These are phyloP conservation scores for Galaxias olidus DNA, from an alignment of 2,797 vertebrate genomes.

Conservation along the genomic window DNA sequence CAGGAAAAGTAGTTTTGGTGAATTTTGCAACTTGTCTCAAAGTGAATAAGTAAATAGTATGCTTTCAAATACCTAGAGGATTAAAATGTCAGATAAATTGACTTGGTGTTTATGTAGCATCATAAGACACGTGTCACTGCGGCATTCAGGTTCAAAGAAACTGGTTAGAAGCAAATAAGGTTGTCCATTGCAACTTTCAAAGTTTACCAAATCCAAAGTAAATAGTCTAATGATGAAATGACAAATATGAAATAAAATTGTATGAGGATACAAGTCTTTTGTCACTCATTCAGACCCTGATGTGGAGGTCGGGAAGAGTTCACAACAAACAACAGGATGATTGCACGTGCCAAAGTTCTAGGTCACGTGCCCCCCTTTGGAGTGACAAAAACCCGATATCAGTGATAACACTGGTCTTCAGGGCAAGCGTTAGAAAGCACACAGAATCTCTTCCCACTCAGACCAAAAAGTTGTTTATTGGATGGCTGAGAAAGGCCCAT, in stretches of 20 bases:
- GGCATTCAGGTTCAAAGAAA: no score
- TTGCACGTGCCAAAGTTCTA: slow-evolving; percentile 8
- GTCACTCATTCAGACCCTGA: no score
- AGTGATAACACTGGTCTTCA: slow-evolving; percentile 10
- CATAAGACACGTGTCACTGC: no score
- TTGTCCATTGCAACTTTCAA: no score
- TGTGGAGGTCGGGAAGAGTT: no score
- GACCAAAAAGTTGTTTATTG: not conserved
- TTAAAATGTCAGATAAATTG: slow-evolving; percentile 10
- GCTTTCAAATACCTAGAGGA: not conserved
- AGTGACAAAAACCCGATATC: slow-evolving; percentile 14
- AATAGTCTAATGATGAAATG: no score
- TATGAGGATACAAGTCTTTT: no score
- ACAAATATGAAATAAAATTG: no score
- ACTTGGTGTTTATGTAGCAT: not conserved
- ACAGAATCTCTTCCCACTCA: not conserved
- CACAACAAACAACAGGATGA: not conserved
- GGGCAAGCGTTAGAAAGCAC: slow-evolving; percentile 1
- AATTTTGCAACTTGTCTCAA: no score
- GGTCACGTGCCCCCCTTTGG: not conserved
- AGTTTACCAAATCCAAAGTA: no score
- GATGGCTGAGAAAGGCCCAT: not conserved
- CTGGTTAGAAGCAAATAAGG: no score
- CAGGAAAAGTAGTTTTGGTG: not conserved
- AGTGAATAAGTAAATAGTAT: not conserved